These are phyloP conservation scores for Cephus nigrinus DNA, from an alignment of 2,888 invertebrate species.

Conservation along the genomic window DNA sequence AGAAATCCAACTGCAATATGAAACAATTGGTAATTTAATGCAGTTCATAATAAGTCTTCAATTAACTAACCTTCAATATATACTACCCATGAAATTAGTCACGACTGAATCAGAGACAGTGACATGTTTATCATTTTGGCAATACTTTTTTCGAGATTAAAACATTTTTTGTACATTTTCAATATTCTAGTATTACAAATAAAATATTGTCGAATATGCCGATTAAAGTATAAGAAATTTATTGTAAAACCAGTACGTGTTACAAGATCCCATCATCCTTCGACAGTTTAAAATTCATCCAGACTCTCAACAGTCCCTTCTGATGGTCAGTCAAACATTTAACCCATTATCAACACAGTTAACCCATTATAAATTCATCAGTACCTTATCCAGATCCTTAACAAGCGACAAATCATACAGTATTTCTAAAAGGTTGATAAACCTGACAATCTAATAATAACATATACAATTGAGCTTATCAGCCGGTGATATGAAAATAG, in stretches of 20 bases:
- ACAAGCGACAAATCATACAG: too few species aligned
- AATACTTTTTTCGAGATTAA: not conserved
- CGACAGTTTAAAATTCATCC: not conserved
- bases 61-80: not conserved
- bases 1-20: not conserved
- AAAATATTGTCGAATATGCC: not conserved
- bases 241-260: not conserved
- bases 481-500: not conserved
- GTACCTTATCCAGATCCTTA: not conserved
- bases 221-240: not conserved
- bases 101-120: not conserved
- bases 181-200: not conserved
- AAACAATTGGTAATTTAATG: not conserved
- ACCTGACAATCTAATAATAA: not conserved
- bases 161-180: not conserved
- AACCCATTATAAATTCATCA: not conserved
- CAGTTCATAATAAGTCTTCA: not conserved
- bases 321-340: not conserved
- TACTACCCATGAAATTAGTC: not conserved
- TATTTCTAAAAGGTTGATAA: not conserved
- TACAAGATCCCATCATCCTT: not conserved
- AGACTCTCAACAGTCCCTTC: not conserved
- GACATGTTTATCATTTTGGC: not conserved
- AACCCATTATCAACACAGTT: not conserved
- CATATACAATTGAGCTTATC: not conserved